These are phyloP conservation scores for Madoqua kirkii DNA, from an alignment of 2,113 vertebrate species.

Conservation along the genomic window DNA sequence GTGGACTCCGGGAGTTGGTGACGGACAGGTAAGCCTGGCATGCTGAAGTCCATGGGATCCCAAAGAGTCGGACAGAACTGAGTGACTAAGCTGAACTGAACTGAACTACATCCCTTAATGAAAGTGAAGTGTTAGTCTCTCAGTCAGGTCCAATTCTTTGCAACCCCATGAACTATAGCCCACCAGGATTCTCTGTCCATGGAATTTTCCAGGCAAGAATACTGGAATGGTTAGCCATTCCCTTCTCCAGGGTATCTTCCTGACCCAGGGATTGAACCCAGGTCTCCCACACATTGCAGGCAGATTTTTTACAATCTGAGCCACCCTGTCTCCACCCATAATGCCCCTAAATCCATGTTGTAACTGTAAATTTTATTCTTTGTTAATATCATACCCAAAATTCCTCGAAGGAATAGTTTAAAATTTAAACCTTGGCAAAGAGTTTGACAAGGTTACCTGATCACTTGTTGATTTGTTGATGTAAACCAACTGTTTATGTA, in stretches of 20 bases:
- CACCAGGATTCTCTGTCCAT: neutral
- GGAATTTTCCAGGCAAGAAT: neutral
- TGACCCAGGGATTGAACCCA: neutral
- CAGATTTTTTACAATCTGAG: neutral
- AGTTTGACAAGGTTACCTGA: neutral
- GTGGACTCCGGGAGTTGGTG: neutral
- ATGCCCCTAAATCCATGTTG: neutral
- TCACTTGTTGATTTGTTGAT: neutral
- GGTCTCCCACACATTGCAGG: neutral
- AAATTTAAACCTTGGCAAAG: neutral
- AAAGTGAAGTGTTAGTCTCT: neutral
- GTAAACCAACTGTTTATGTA: neutral
- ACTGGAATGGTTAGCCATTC: neutral
- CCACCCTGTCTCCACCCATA: neutral
- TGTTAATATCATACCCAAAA: neutral
- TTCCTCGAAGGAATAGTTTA: neutral
- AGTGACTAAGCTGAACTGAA: neutral
- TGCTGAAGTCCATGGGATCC: neutral
- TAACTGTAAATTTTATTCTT: neutral
- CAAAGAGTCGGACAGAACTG: neutral
- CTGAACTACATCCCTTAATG: neutral
- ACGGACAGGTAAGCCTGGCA: neutral
- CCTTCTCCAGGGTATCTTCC: neutral
- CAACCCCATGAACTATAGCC: neutral
- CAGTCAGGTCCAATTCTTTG: neutral